Percentiles rank a stretch among this genome's conserved stretches.
phyloP scores from a whole-genome alignment of 2,888 invertebrate species.

The Acanthosepion lycidas region DNA sequence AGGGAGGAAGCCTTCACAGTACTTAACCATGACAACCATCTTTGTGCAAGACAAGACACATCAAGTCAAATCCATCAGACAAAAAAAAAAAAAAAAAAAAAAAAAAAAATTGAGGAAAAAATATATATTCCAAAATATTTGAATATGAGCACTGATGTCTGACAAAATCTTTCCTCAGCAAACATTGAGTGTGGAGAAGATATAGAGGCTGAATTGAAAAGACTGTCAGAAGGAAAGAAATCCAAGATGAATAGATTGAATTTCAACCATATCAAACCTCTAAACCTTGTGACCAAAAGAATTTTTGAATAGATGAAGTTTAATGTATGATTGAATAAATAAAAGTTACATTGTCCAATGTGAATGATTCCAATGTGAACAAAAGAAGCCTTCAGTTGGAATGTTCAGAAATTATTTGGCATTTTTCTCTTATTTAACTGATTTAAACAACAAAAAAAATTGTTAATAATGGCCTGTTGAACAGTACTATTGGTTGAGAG shows the following conservation, averaged over 20 bases:
- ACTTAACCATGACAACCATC: constrained; percentile 33
- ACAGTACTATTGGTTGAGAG: neutral
- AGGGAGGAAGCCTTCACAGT: neutral
- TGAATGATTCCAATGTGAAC: constrained; percentile 9
- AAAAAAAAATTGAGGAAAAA: neutral
- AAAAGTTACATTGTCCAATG: neutral
- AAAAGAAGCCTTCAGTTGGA: neutral
- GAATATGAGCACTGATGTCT: neutral
- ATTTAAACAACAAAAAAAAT: no score
- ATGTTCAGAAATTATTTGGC: constrained; percentile 22
- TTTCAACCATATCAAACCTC: constrained; percentile 1
- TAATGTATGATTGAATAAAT: neutral
- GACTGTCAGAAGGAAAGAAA: neutral
- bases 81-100: neutral
- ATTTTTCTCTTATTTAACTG: constrained; percentile 6
- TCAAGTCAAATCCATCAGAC: constrained; percentile 33
- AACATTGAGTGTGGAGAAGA: neutral
- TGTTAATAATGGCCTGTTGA: neutral
- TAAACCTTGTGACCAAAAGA: neutral
- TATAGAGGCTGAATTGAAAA: neutral
- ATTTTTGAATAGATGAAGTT: neutral
- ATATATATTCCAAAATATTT: neutral
- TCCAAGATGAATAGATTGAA: neutral
- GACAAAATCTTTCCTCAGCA: neutral
- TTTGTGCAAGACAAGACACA: constrained; percentile 18